phyloP scores from a whole-genome alignment of 2,888 invertebrate species.

The Ormyrus thymus region DNA sequence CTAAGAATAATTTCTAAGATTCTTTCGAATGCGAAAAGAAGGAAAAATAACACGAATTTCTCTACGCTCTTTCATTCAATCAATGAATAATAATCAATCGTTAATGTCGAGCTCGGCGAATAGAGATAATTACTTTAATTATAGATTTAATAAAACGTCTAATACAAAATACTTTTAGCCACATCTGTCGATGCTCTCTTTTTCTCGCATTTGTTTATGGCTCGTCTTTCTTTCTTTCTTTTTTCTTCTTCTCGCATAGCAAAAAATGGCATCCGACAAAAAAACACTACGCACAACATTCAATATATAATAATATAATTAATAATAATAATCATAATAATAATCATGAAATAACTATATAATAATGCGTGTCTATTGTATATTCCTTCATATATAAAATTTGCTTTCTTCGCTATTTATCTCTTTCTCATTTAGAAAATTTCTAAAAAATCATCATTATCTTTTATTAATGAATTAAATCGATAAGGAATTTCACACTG shows the following conservation, averaged over 20 bases:
- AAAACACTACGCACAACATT: slow-evolving; percentile 72
- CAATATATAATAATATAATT: slow-evolving; percentile 68
- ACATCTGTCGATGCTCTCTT: slow-evolving; percentile 67
- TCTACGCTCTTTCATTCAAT: slow-evolving; percentile 20
- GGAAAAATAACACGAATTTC: slow-evolving; percentile 28
- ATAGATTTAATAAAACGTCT: slow-evolving; percentile 67
- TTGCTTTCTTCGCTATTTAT: slow-evolving; percentile 43
- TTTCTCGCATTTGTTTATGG: slow-evolving; percentile 19
- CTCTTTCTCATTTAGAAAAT: slow-evolving; percentile 26
- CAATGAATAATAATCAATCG: slow-evolving; percentile 55
- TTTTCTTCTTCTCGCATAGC: slow-evolving; percentile 59
- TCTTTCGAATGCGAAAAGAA: slow-evolving; percentile 17
- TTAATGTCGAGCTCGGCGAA: slow-evolving; percentile 58
- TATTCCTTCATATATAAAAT: slow-evolving; percentile 59
- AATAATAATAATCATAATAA: slow-evolving; percentile 63
- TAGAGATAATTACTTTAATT: slow-evolving; percentile 59
- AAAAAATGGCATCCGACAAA: slow-evolving; percentile 61
- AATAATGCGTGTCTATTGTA: slow-evolving; percentile 64
- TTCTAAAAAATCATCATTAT: slow-evolving; percentile 33
- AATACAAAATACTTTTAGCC: slow-evolving; percentile 62
- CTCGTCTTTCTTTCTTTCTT: slow-evolving; percentile 49
- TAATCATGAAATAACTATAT: slow-evolving; percentile 63
- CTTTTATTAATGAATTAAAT: slow-evolving; percentile 20
- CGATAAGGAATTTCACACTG: slow-evolving; percentile 25
- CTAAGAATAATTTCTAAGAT: background rate